A percentile compares a stretch with the other conserved stretches of the same genome.
Evolutionary conservation across 2,888 invertebrate species (phyloP).

Genomic region (Biston betularia): DNA sequence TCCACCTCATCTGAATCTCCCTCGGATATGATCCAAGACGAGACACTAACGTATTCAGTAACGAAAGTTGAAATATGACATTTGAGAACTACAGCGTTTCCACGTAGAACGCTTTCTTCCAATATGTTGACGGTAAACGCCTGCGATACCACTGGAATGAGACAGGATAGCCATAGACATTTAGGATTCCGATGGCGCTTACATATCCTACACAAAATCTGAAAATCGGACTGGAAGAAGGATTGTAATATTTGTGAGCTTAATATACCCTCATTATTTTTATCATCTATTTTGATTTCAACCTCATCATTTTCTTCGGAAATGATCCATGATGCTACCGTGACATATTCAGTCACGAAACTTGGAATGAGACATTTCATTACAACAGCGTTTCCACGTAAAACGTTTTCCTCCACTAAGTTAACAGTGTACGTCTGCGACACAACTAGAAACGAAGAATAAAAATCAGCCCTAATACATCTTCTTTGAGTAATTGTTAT

Average conservation of each 20-base stretch:
- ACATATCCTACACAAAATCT: not conserved
- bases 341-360: slow-evolving; percentile 94
- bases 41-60: slow-evolving; percentile 95
- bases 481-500: not conserved
- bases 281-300: slow-evolving; percentile 70
- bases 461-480: slow-evolving; percentile 19
- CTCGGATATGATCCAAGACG: slow-evolving; percentile 94
- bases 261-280: slow-evolving; percentile 66
- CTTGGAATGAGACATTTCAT: slow-evolving; percentile 94
- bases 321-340: slow-evolving; percentile 91
- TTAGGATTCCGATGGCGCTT: not conserved
- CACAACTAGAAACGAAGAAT: slow-evolving; percentile 72
- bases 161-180: slow-evolving; percentile 6
- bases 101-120: slow-evolving; percentile 96
- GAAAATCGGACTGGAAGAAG: slow-evolving; percentile 41
- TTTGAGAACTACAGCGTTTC: slow-evolving; percentile 95
- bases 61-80: slow-evolving; percentile 97
- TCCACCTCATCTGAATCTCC: slow-evolving; percentile 79
- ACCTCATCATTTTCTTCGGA: slow-evolving; percentile 84
- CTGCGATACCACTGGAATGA: slow-evolving; percentile 93
- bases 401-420: slow-evolving; percentile 94
- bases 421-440: slow-evolving; percentile 92
- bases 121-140: slow-evolving; percentile 95
- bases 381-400: slow-evolving; percentile 93
- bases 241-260: slow-evolving; percentile 28